phyloP scores from a whole-genome alignment of 2,113 vertebrate genomes.

The Microtus richardsoni region DNA sequence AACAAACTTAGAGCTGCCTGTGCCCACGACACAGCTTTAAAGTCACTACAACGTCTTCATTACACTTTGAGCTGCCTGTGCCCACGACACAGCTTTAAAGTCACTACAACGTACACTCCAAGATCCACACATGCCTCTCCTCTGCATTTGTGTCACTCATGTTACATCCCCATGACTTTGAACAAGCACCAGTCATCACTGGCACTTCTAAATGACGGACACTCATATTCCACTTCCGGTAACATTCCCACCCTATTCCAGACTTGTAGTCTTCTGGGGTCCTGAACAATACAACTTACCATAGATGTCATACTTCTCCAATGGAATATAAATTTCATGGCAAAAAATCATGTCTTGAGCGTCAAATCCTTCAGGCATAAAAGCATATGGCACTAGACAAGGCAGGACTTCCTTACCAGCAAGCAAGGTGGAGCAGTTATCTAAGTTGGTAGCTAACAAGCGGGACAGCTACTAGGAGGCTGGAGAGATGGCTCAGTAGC shows the following conservation, averaged over 20 bases:
- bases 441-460: slow-evolving; percentile 1
- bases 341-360: slow-evolving; percentile 20
- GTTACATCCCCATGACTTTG: background rate
- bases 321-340: background rate
- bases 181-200: background rate
- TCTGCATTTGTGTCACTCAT: background rate
- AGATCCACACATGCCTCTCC: background rate
- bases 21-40: background rate
- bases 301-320: background rate
- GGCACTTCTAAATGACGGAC: background rate
- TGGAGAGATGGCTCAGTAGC: background rate
- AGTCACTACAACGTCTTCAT: background rate
- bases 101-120: background rate
- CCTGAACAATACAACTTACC: background rate
- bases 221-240: background rate
- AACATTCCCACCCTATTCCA: background rate
- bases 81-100: background rate
- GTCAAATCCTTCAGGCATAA: background rate
- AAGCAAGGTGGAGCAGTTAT: background rate
- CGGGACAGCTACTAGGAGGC: background rate
- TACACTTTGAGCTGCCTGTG: background rate
- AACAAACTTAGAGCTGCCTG: background rate
- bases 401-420: background rate
- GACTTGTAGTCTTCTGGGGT: background rate
- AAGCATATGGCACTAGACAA: background rate